A percentile compares a stretch with the other conserved stretches of the same genome.
Conservation (phyloP, 2,113 vertebrate species). For the Astur gentilis region DNA sequence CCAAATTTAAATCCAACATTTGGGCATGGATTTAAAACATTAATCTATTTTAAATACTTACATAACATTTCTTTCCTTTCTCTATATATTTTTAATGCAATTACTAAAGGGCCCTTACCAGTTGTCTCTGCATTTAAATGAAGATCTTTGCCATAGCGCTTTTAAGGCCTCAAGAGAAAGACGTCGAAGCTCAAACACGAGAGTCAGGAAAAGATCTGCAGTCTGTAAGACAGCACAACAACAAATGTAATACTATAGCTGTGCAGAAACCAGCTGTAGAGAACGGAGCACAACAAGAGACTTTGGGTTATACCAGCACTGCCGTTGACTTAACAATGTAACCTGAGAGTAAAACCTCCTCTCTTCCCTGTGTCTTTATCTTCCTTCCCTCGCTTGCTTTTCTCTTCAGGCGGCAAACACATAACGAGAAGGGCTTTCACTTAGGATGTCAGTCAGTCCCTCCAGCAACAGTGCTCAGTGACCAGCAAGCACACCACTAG, state of each 20-base stretch:
- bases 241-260: not conserved
- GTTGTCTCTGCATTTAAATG: constrained; percentile 80
- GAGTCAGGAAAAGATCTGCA: constrained; percentile 72
- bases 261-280: not conserved
- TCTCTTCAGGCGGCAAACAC: not conserved
- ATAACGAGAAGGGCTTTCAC: not conserved
- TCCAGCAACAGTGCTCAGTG: not conserved
- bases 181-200: constrained; percentile 77
- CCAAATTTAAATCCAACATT: not conserved
- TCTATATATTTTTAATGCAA: not conserved
- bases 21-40: not conserved
- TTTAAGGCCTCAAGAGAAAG: constrained; percentile 69
- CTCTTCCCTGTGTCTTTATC: not conserved
- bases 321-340: not conserved
- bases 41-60: not conserved
- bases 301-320: not conserved
- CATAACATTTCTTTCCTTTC: not conserved
- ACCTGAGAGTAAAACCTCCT: not conserved
- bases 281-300: not conserved
- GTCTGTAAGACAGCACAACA: constrained; percentile 48
- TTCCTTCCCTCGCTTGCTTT: not conserved
- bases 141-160: constrained; percentile 75
- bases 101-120: constrained; percentile 69
- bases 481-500: not conserved
- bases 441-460: not conserved